Percentiles rank a stretch among this genome's conserved stretches.
Evolutionary conservation across 2,888 invertebrate genomes (phyloP).

Genomic region (Amphipyra berbera): DNA sequence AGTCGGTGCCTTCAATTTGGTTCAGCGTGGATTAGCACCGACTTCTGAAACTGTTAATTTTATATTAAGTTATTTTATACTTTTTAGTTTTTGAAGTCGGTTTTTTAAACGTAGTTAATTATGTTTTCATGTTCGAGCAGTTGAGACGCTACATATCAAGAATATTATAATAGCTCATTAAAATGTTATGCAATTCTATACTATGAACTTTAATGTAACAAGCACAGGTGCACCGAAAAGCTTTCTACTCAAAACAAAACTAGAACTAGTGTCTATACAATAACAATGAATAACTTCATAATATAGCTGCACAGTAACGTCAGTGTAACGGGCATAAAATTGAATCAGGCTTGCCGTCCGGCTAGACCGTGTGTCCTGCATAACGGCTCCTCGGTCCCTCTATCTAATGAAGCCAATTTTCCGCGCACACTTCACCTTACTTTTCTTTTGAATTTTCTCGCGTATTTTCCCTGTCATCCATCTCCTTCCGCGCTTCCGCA

Average conservation of each 20-base stretch:
- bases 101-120: too few species aligned
- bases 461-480: constrained; percentile 88
- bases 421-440: constrained; percentile 82
- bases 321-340: constrained; percentile 11
- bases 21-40: too few species aligned
- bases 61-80: too few species aligned
- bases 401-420: constrained; percentile 89
- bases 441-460: constrained; percentile 86
- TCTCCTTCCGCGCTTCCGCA: constrained; percentile 84
- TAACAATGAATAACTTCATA: background rate
- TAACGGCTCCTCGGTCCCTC: constrained; percentile 73
- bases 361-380: constrained; percentile 69
- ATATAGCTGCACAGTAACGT: constrained; percentile 1
- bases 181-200: too few species aligned
- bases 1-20: too few species aligned
- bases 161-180: too few species aligned
- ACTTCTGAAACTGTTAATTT: too few species aligned
- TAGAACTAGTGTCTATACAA: background rate
- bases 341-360: constrained; percentile 47
- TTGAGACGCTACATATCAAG: too few species aligned
- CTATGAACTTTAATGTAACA: too few species aligned
- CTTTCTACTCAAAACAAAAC: background rate
- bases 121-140: too few species aligned
- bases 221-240: too few species aligned
- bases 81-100: too few species aligned